These are phyloP conservation scores for Epizoanthus illoricatus DNA, from an alignment of 92 coral and sea anemone genomes.

Conservation along the genomic window DNA sequence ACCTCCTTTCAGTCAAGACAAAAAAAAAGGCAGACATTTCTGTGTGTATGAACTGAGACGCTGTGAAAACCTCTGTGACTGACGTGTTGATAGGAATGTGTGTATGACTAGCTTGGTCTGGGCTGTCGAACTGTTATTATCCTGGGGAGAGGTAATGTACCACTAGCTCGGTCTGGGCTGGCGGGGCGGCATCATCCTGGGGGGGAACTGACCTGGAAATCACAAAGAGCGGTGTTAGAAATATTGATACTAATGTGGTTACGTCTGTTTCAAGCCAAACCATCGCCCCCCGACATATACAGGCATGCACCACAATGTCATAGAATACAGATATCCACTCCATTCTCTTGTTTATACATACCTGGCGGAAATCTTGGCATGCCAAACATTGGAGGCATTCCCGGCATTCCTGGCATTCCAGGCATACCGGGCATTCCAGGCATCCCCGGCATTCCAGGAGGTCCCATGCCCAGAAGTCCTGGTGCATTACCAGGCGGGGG, in stretches of 20 bases:
- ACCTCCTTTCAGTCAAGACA: no score
- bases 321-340: no score
- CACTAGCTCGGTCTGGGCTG: slow-evolving; percentile 27
- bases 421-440: slow-evolving; percentile 14
- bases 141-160: not conserved
- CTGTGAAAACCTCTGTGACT: no score
- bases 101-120: no score
- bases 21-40: no score
- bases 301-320: no score
- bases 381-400: slow-evolving; percentile 20
- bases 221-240: not conserved
- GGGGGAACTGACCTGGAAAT: slow-evolving; percentile 19
- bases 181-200: slow-evolving; percentile 19
- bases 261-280: no score
- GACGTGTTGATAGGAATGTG: no score
- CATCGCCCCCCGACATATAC: no score
- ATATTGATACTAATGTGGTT: no score
- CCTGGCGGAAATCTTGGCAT: slow-evolving; percentile 39
- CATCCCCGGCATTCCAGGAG: slow-evolving; percentile 33
- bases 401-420: slow-evolving; percentile 29
- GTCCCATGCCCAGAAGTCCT: slow-evolving; percentile 32
- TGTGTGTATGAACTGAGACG: no score
- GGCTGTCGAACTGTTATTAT: no score
- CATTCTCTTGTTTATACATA: not conserved
- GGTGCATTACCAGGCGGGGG: slow-evolving; percentile 25